Conservation (phyloP, 2,888 invertebrate genomes). For the Zhuqinia jingwanae region DNA sequence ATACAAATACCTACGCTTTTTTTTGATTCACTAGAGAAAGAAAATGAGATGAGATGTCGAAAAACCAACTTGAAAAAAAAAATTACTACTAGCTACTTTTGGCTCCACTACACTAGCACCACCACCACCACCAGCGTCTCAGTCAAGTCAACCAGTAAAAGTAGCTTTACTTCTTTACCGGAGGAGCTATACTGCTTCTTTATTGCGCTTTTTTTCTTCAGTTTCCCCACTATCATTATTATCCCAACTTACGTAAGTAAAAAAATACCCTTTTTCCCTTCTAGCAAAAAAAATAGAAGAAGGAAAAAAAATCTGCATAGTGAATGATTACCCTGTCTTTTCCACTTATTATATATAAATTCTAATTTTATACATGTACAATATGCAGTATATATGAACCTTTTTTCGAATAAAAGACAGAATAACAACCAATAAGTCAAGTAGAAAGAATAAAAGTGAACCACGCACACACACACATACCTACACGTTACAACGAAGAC, state of each 20-base stretch:
- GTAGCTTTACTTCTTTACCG: constrained; percentile 36
- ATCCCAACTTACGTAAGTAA: constrained; percentile 8
- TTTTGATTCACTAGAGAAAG: background rate
- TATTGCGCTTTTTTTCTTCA: constrained; percentile 49
- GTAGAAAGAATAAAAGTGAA: constrained; percentile 4
- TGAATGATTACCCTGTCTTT: constrained; percentile 48
- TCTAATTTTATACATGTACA: background rate
- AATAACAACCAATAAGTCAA: constrained; percentile 30
- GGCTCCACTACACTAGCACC: constrained; percentile 11
- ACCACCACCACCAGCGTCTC: background rate
- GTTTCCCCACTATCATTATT: constrained; percentile 45
- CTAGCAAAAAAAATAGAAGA: no score
- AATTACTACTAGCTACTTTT: constrained; percentile 42
- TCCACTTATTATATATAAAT: constrained; percentile 20
- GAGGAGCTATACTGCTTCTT: constrained; percentile 31
- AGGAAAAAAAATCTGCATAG: constrained; percentile 63
- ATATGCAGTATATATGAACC: background rate
- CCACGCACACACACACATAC: background rate
- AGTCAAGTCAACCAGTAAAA: constrained; percentile 3
- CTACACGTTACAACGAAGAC: no score
- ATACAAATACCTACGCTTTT: background rate
- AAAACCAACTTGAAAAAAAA: constrained; percentile 48
- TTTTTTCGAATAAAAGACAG: background rate
- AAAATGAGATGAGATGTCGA: constrained; percentile 59
- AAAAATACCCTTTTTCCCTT: constrained; percentile 43